Evolutionary conservation across 1,140 invertebrate genomes (phyloP).

Genomic region (Thrips palmi): DNA sequence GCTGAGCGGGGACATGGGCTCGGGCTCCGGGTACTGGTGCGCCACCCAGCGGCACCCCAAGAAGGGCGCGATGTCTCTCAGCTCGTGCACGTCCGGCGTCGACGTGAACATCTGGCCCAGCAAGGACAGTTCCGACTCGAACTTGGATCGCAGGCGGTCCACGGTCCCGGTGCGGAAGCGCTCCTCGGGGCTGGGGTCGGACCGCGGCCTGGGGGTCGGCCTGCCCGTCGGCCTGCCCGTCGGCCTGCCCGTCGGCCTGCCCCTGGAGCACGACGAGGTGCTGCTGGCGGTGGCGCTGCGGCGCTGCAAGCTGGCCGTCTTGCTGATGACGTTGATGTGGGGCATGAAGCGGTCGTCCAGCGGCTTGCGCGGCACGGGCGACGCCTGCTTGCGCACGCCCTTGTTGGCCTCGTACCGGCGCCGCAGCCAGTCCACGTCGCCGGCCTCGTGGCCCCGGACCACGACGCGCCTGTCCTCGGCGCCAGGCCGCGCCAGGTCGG

Average conservation of each 20-base stretch:
- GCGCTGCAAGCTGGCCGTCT: slow-evolving; percentile 46
- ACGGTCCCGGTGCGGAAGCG: slow-evolving; percentile 40
- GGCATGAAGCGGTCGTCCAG: slow-evolving; percentile 61
- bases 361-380: slow-evolving; percentile 40
- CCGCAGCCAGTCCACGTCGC: slow-evolving; percentile 39
- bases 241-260: slow-evolving; percentile 17
- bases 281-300: slow-evolving; percentile 16
- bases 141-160: slow-evolving; percentile 44
- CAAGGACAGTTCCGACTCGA: slow-evolving; percentile 42
- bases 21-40: slow-evolving; percentile 39
- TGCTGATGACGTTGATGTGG: slow-evolving; percentile 73
- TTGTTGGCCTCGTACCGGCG: slow-evolving; percentile 37
- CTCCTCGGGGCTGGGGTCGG: no score
- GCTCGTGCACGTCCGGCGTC: slow-evolving; percentile 53
- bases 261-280: slow-evolving; percentile 16
- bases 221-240: background rate
- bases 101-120: slow-evolving; percentile 66
- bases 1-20: background rate
- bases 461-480: slow-evolving; percentile 23
- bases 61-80: slow-evolving; percentile 56
- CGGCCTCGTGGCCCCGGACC: slow-evolving; percentile 30
- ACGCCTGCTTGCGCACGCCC: slow-evolving; percentile 30
- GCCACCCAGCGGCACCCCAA: slow-evolving; percentile 56
- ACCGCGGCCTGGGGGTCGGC: slow-evolving; percentile 2
- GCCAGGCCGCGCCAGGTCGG: slow-evolving; percentile 42